Conservation (phyloP, 2,888 invertebrate species). For the Pterostichus niger region DNA sequence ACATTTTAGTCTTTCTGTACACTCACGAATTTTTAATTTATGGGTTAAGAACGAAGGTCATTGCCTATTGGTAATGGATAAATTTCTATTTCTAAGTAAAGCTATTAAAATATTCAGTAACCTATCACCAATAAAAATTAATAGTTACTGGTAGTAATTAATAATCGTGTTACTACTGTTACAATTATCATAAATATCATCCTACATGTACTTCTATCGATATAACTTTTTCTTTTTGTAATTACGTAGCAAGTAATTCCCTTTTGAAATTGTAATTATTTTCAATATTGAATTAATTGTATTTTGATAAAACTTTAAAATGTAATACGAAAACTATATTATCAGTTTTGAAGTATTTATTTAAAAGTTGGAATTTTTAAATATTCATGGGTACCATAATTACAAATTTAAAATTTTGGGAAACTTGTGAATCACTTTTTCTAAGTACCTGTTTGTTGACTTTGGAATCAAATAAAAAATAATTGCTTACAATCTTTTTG, state of each 20-base stretch:
- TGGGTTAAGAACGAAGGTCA: background rate
- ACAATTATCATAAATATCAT: background rate
- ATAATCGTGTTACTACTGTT: constrained; percentile 3
- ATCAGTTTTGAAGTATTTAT: constrained; percentile 23
- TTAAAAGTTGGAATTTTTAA: constrained; percentile 32
- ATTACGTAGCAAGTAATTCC: background rate
- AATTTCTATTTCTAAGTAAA: constrained; percentile 13
- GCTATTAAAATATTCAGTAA: background rate
- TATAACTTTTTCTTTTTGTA: too few species aligned
- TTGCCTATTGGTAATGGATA: background rate
- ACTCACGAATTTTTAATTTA: constrained; percentile 7
- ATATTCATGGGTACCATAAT: background rate
- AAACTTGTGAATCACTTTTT: constrained; percentile 21
- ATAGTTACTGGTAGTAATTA: constrained; percentile 9
- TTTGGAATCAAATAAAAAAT: constrained; percentile 9
- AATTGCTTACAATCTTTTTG: constrained; percentile 4
- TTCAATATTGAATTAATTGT: too few species aligned
- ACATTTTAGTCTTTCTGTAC: background rate
- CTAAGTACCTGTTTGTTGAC: constrained; percentile 3
- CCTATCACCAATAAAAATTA: constrained; percentile 1
- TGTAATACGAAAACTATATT: constrained; percentile 13
- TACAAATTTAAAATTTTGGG: background rate
- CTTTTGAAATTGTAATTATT: too few species aligned
- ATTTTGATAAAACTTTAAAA: too few species aligned
- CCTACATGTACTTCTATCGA: background rate